Conservation (phyloP, 1,140 invertebrate species). For the Helicoverpa armigera region DNA sequence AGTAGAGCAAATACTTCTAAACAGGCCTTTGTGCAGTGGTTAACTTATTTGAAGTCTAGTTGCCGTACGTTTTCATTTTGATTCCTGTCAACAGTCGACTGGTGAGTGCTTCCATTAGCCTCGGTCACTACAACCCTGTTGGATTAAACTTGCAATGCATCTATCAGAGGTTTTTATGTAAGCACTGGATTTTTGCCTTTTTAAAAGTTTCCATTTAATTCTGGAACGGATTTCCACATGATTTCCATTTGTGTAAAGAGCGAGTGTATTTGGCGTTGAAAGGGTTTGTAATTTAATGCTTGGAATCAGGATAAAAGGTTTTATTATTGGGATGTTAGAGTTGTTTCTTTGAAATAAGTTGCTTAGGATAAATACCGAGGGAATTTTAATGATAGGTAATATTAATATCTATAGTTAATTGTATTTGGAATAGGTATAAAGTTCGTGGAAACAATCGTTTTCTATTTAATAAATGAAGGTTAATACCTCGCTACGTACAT, state of each 20-base stretch:
- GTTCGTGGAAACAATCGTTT: no score
- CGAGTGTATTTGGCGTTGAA: constrained; percentile 5
- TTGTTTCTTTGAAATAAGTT: not conserved
- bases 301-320: not conserved
- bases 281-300: not conserved
- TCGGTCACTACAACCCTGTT: constrained; percentile 12
- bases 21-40: not conserved
- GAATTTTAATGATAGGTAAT: no score
- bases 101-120: constrained; percentile 22
- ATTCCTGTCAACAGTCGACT: constrained; percentile 15
- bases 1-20: constrained; percentile 15
- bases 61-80: constrained; percentile 13
- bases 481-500: no score
- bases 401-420: no score
- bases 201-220: constrained; percentile 10
- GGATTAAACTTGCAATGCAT: constrained; percentile 30
- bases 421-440: no score
- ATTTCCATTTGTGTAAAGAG: not conserved
- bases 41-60: constrained; percentile 8
- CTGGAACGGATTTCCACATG: not conserved
- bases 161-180: constrained; percentile 23
- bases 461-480: no score
- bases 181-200: constrained; percentile 9
- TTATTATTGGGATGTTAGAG: not conserved
- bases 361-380: not conserved